Evolutionary conservation across 23 tunicate species (phyloP), one percentile per base, ranked within the genome.

Genomic region (Ciona savignyi): DNA sequence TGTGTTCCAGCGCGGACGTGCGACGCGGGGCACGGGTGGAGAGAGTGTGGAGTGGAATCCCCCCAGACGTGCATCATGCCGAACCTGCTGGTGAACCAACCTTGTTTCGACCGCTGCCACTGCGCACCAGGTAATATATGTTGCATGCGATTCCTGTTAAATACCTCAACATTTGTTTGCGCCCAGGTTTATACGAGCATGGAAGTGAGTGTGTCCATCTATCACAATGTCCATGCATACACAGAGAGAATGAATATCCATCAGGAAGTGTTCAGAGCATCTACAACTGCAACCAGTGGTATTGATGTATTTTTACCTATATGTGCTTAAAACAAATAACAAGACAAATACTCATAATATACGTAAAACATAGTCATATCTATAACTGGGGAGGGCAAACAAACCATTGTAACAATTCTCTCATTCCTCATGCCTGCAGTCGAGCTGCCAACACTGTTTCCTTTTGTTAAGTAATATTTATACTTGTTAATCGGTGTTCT

Each of bases 21-120:
- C 66, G 65, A 49, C 20, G 75, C 30, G 3, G 72, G 51, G 0
- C 86, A 81, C 20, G 73, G 34, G 22, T 83, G 88, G 88, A 69
- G 25, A 1, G 88, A 83, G 60, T 83, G 88, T 76, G 88, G 88
- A 34, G 74, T 62, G n/a, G 88, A 76, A 60, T 83, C 81, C 51
- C 81, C 88, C 1, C 81, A 63, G 23, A 51, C 88, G 9, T 83
- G 88, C 42, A 19, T 68, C 4, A 70, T 83, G 34, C 81, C 81
- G 11, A 68, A 76, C 29, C 33, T 62, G 20, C 68, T 83, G 25
- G 63, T 34, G 1, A 69, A 63, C 61, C 88, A 83, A 29, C 35
- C 22, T 3, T 83, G 88, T 69, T 69, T 83, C 27, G 88, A 83
- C 65, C 49, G 88, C 60, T 83, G 88, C 35, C 88, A 83, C 26